Percentiles rank a stretch among this genome's conserved stretches.
Evolutionary conservation across 2,888 invertebrate species (phyloP).

Genomic region (Omphaloscelis lunosa): DNA sequence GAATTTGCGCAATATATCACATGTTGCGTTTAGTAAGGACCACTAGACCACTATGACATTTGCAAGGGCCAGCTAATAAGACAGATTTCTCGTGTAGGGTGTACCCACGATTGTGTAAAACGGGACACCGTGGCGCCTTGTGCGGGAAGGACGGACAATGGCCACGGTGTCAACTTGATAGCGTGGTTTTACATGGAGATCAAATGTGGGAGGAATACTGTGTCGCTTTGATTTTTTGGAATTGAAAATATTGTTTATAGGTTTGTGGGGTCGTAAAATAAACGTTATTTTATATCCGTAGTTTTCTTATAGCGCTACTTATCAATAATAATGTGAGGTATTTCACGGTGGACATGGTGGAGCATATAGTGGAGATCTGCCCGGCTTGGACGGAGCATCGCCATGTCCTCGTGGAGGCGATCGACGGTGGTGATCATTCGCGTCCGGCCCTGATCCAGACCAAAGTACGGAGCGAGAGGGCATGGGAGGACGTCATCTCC

Average conservation of each 20-base stretch:
- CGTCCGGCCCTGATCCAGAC: no score
- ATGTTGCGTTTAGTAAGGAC: constrained; percentile 65
- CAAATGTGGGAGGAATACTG: constrained; percentile 50
- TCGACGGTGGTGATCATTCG: no score
- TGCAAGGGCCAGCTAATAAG: constrained; percentile 83
- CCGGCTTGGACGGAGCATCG: no score
- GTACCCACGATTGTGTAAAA: constrained; percentile 79
- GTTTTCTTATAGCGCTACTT: constrained; percentile 5
- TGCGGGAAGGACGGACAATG: constrained; percentile 82
- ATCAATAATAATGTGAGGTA: not conserved
- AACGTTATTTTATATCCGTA: constrained; percentile 13
- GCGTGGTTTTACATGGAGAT: constrained; percentile 71
- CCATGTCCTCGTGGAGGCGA: no score
- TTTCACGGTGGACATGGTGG: not conserved
- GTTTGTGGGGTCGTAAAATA: constrained; percentile 18
- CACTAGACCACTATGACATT: constrained; percentile 75
- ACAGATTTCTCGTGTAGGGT: constrained; percentile 82
- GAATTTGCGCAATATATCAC: constrained; percentile 68
- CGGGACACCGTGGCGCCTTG: constrained; percentile 80
- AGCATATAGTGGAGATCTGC: no score
- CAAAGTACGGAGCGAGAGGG: no score
- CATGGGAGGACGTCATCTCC: no score
- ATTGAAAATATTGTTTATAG: constrained; percentile 32
- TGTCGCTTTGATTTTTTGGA: constrained; percentile 30
- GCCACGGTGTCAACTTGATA: constrained; percentile 72